phyloP scores from a whole-genome alignment of 37 sponge, comb jelly and placozoan species.

The Eunapius fragilis region DNA sequence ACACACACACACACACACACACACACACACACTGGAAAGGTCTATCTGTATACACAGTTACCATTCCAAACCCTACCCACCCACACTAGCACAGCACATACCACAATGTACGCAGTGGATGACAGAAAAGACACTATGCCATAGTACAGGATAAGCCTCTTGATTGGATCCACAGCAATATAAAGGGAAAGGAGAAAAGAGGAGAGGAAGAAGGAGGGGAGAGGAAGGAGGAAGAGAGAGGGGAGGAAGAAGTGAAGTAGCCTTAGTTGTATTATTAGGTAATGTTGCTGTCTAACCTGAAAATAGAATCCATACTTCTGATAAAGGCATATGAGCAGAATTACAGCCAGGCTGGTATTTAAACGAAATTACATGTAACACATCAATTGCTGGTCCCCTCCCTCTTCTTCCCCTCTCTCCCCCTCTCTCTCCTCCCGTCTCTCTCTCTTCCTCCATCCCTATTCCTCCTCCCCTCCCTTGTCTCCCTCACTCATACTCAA shows the following conservation, averaged over 20 bases:
- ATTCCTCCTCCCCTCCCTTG: neutral
- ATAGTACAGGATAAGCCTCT: slow-evolving; percentile 70
- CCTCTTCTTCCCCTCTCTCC: too few relatives aligned
- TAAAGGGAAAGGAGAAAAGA: neutral
- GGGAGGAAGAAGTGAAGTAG: neutral
- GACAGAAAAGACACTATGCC: slow-evolving; percentile 60
- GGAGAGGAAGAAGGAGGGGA: neutral
- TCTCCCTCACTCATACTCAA: neutral
- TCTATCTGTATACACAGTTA: too few relatives aligned
- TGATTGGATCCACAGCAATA: neutral
- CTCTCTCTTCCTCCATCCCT: too few relatives aligned
- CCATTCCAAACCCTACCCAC: too few relatives aligned
- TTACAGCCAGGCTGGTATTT: neutral
- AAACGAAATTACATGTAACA: neutral
- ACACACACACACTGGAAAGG: too few relatives aligned
- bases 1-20: too few relatives aligned
- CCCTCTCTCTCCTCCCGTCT: too few relatives aligned
- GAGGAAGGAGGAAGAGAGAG: neutral
- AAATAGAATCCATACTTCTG: neutral
- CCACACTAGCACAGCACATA: neutral
- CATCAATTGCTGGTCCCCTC: neutral
- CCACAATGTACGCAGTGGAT: slow-evolving; percentile 71
- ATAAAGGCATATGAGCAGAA: neutral
- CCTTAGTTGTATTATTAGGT: neutral
- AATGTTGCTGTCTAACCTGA: neutral